phyloP scores from a whole-genome alignment of 2,888 invertebrate genomes.

The Acrobasis repandana region DNA sequence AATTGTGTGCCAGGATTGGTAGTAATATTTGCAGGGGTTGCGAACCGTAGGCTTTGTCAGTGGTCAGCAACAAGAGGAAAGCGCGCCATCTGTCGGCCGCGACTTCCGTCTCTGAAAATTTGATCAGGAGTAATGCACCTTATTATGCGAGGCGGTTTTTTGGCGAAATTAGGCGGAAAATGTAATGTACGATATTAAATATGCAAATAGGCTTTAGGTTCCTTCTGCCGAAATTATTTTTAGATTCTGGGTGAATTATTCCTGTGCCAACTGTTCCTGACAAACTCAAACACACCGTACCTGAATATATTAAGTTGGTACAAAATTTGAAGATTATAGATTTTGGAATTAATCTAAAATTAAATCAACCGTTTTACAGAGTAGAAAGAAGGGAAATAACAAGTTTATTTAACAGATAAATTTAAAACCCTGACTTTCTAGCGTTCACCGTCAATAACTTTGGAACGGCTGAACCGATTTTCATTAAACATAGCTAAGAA shows the following conservation, averaged over 20 bases:
- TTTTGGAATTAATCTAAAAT: no score
- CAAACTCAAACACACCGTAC: neutral
- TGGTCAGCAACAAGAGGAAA: slow-evolving; percentile 78
- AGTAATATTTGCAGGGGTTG: slow-evolving; percentile 39
- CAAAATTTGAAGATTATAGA: no score
- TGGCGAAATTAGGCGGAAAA: slow-evolving; percentile 23
- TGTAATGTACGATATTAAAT: slow-evolving; percentile 7
- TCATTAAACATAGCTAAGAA: no score
- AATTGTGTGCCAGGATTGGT: slow-evolving; percentile 28
- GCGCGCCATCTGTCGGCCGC: slow-evolving; percentile 69
- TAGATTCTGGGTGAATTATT: slow-evolving; percentile 9
- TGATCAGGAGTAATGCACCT: slow-evolving; percentile 66
- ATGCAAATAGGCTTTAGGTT: slow-evolving; percentile 13
- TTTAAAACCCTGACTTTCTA: no score
- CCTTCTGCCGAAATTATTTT: slow-evolving; percentile 1
- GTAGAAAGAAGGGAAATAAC: no score
- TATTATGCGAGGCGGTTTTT: slow-evolving; percentile 53
- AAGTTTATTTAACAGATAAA: no score
- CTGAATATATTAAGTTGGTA: neutral
- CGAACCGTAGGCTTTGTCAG: slow-evolving; percentile 68
- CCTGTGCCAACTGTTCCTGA: neutral
- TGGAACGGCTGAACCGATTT: no score
- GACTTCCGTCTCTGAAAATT: slow-evolving; percentile 70
- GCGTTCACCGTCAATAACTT: no score
- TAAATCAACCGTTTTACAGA: no score